These are phyloP conservation scores for Dipus sagitta DNA, from an alignment of 2,797 vertebrate genomes.

Conservation along the genomic window DNA sequence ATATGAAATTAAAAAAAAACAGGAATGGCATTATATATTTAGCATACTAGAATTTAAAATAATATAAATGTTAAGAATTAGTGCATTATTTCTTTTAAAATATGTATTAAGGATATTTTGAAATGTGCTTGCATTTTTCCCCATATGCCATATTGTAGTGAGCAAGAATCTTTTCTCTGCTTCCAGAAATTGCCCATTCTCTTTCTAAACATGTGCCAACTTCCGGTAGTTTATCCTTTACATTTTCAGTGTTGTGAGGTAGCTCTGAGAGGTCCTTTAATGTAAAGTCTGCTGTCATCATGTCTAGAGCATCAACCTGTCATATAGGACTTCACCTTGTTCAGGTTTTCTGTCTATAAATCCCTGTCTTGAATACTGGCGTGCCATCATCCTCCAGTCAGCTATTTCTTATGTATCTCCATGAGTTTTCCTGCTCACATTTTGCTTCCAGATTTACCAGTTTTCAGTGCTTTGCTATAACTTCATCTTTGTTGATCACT, in stretches of 20 bases:
- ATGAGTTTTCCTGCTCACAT: neutral
- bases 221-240: neutral
- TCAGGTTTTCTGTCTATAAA: neutral
- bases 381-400: accelerated
- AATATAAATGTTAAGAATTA: neutral
- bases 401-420: neutral
- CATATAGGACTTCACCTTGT: neutral
- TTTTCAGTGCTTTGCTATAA: neutral
- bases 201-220: neutral
- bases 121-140: neutral
- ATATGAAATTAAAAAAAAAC: no score
- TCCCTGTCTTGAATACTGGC: neutral
- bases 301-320: neutral
- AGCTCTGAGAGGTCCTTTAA: neutral
- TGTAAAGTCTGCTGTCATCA: neutral
- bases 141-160: neutral
- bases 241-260: neutral
- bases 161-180: neutral
- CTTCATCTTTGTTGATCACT: neutral
- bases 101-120: neutral
- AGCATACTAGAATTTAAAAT: neutral
- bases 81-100: neutral
- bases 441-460: neutral
- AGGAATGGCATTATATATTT: neutral
- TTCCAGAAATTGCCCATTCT: neutral